Base-by-base conservation (phyloP, 2,797 vertebrate species). In the Sus cebifrons region DNA sequence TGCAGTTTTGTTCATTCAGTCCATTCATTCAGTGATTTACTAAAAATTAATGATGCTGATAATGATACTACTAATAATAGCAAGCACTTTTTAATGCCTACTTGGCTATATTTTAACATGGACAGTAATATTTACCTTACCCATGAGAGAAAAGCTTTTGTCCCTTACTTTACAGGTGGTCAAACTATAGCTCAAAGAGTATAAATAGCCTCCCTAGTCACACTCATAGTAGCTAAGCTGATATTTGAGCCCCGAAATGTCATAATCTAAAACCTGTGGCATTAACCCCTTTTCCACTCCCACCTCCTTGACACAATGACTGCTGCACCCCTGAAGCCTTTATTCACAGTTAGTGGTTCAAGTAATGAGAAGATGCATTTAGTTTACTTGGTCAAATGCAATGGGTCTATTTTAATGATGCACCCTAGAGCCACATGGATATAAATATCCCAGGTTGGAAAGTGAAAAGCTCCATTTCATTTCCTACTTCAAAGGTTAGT, bases 161-260 rank as follows among this genome's bases (percentile, higher is more conserved):
- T 87, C 20, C 20, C 18, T 52, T 36, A 49, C 25, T 82, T 88
- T 68, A 83, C 13, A 86, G 1, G 20, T 29, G 15, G 21, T n/a
- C 60, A 64, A 90, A 86, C 25, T 60, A 82, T 6, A 86, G 25
- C n/a, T 49, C 74, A 91, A n/a, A 65, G 89, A 84, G 32, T 87
- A 93, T 56, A 58, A 89, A 56, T 78, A 64, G 36, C 27, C 56
- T 86, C 60, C 49, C 56, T 62, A 40, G 74, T 25, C 23, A 77
- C 5, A 62, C 25, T 89, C 9, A 84, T 93, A 21, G 7, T 49
- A 4, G 17, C n/a, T 36, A 58, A 74, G 7, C 9, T 64, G 29
- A 49, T 68, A 64, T 67, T 83, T 89, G 60, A 89, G 88, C 3
- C 8, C 78, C 67, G 68, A 36, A 36, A 58, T 56, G 0, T 64